A percentile compares a stretch with the other conserved stretches of the same genome.
These are phyloP conservation scores for Ichneumoninae sp. DNA, from an alignment of 2,888 invertebrate genomes.

Conservation along the genomic window DNA sequence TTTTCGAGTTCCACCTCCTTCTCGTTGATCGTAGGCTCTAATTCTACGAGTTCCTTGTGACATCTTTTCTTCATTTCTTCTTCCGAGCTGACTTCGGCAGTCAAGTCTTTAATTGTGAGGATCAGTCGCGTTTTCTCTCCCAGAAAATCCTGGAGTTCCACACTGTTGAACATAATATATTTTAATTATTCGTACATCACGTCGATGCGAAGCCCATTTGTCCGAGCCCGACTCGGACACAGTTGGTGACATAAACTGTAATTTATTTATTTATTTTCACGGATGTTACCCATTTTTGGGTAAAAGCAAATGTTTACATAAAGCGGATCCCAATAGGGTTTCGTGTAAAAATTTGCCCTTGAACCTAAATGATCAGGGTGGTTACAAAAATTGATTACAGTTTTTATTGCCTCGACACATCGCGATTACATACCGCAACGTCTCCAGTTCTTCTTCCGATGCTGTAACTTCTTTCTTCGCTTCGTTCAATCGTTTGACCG, in stretches of 20 bases:
- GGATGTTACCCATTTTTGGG: too few species aligned
- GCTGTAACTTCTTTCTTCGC: conserved; percentile 94
- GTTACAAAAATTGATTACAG: neutral
- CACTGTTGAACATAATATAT: conserved; percentile 80
- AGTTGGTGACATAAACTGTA: too few species aligned
- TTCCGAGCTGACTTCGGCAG: conserved; percentile 98
- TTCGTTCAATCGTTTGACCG: conserved; percentile 92
- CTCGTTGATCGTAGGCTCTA: conserved; percentile 94
- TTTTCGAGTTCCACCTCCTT: conserved; percentile 96
- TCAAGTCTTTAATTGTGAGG: conserved; percentile 96
- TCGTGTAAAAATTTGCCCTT: too few species aligned
- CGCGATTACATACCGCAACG: conserved; percentile 85
- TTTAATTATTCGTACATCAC: too few species aligned
- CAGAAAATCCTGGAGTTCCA: conserved; percentile 95
- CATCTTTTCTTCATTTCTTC: conserved; percentile 93
- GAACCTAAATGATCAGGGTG: too few species aligned
- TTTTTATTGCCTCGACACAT: neutral
- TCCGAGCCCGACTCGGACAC: too few species aligned
- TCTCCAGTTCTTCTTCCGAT: conserved; percentile 96
- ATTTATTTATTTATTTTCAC: too few species aligned
- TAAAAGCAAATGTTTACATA: too few species aligned
- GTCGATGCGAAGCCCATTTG: too few species aligned
- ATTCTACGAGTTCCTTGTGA: conserved; percentile 93
- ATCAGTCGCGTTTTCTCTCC: conserved; percentile 98
- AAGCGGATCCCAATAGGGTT: too few species aligned